phyloP scores from a whole-genome alignment of 23 tunicate genomes.

The Trididemnum nubilum region DNA sequence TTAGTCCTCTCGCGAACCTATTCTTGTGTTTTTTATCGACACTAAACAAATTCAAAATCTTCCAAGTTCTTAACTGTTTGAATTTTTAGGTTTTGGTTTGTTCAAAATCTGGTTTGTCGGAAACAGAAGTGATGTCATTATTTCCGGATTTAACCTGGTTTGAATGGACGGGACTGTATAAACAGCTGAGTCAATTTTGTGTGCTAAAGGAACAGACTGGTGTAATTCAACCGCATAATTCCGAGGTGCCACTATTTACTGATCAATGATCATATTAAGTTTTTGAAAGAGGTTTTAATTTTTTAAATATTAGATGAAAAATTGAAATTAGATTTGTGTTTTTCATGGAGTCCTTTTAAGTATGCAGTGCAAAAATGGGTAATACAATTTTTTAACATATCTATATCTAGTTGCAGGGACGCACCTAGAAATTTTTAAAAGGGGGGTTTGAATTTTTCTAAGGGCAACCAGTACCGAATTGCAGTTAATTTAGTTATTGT shows the following conservation, averaged over 20 bases:
- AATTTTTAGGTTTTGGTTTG: conserved; percentile 49
- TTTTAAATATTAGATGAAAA: background rate
- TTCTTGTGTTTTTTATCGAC: too few relatives aligned
- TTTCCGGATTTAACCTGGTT: conserved; percentile 61
- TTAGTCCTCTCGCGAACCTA: too few relatives aligned
- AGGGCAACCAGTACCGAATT: too few relatives aligned
- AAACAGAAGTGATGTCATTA: conserved; percentile 58
- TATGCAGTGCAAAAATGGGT: too few relatives aligned
- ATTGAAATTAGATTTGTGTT: background rate
- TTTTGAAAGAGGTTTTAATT: background rate
- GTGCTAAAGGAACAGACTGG: conserved; percentile 67
- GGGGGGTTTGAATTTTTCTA: too few relatives aligned
- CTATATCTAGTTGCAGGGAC: too few relatives aligned
- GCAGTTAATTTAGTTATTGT: too few relatives aligned
- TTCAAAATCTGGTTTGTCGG: conserved; percentile 73
- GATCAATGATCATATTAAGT: background rate
- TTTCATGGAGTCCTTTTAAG: background rate
- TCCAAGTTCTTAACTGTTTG: too few relatives aligned
- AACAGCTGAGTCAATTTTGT: conserved; percentile 32
- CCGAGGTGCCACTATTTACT: conserved; percentile 46
- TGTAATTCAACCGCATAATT: conserved; percentile 45
- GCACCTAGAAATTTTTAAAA: too few relatives aligned
- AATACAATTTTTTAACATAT: too few relatives aligned
- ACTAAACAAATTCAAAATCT: too few relatives aligned
- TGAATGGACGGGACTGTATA: conserved; percentile 22